Conservation (phyloP, 2,797 vertebrate genomes). For the Xenopus petersii region DNA sequence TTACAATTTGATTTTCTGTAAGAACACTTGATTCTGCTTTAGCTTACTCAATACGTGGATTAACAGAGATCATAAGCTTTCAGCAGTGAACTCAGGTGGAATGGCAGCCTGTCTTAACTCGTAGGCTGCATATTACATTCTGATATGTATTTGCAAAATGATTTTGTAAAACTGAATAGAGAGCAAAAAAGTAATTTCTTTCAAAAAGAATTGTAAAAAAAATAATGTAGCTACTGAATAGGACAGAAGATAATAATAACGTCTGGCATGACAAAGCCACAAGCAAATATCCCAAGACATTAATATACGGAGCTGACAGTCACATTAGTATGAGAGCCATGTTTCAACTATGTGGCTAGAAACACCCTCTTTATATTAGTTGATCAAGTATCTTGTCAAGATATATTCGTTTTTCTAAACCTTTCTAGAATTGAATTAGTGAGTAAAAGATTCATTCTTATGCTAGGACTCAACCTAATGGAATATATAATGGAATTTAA, state of each 20-base stretch:
- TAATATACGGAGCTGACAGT: slow-evolving; percentile 33
- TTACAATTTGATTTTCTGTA: slow-evolving; percentile 30
- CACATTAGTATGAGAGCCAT: slow-evolving; percentile 27
- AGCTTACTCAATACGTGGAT: slow-evolving; percentile 31
- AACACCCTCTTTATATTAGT: slow-evolving; percentile 23
- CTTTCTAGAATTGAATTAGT: too few species aligned
- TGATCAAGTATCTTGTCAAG: slow-evolving; percentile 13
- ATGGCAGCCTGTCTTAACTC: slow-evolving; percentile 30
- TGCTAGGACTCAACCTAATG: too few species aligned
- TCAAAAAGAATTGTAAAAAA: slow-evolving; percentile 21
- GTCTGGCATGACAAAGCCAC: slow-evolving; percentile 46
- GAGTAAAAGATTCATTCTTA: too few species aligned
- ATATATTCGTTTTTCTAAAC: not conserved
- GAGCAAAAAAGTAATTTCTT: slow-evolving; percentile 40
- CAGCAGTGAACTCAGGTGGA: slow-evolving; percentile 41
- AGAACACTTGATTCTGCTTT: slow-evolving; percentile 31
- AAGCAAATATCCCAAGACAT: slow-evolving; percentile 34
- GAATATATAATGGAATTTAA: too few species aligned
- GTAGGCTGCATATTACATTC: slow-evolving; percentile 39
- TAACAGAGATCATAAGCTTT: slow-evolving; percentile 40
- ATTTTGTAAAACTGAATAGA: slow-evolving; percentile 43
- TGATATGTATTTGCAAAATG: slow-evolving; percentile 16
- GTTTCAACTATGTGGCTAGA: slow-evolving; percentile 18
- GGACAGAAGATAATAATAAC: slow-evolving; percentile 31
- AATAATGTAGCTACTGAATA: slow-evolving; percentile 32